Conservation (phyloP, 1,140 invertebrate genomes). For the Penaeus indicus region DNA sequence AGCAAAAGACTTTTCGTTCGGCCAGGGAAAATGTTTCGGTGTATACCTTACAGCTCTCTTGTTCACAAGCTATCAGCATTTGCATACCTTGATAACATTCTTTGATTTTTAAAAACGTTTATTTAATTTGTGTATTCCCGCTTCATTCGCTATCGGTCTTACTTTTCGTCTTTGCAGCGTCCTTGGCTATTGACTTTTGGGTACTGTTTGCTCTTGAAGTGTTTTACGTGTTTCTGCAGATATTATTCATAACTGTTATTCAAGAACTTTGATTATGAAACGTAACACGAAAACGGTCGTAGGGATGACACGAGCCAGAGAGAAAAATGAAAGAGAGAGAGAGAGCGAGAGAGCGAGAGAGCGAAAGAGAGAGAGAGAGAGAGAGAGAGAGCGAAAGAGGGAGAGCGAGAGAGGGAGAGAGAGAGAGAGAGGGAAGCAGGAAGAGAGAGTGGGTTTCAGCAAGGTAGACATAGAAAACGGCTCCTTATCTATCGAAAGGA, state of each 20-base stretch:
- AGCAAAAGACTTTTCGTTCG: constrained; percentile 44
- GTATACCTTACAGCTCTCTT: constrained; percentile 47
- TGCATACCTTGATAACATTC: constrained; percentile 17
- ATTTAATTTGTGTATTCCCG: no score
- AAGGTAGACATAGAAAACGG: neutral
- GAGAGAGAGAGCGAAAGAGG: neutral
- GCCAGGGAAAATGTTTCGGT: constrained; percentile 1
- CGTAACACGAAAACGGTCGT: neutral
- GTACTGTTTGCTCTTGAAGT: no score
- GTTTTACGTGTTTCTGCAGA: no score
- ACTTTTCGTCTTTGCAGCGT: no score
- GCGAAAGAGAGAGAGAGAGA: constrained; percentile 40
- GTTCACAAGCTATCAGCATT: constrained; percentile 47
- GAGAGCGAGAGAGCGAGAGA: constrained; percentile 22
- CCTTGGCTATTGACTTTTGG: no score
- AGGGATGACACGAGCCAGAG: neutral
- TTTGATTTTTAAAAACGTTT: no score
- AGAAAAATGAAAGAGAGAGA: constrained; percentile 7
- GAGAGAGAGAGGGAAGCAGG: constrained; percentile 25
- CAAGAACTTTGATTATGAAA: no score
- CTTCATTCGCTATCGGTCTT: no score
- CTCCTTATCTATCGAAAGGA: neutral
- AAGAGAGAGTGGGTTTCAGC: constrained; percentile 5
- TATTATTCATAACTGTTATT: no score
- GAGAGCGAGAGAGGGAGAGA: neutral